Conservation (phyloP, 2,113 vertebrate species). For the Rhineura floridana region DNA sequence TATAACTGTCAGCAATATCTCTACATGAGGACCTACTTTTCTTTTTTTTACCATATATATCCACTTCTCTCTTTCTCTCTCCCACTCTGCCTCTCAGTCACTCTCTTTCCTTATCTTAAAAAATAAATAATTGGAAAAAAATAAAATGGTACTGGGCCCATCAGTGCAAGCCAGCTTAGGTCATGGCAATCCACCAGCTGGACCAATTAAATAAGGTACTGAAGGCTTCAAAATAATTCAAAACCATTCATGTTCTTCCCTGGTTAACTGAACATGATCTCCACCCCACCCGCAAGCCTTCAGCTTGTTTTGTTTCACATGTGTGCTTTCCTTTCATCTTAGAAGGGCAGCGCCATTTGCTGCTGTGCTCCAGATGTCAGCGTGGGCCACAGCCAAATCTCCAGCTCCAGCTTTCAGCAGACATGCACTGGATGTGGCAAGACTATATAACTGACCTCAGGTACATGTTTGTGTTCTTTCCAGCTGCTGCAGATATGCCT, state of each 20-base stretch:
- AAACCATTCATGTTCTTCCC: neutral
- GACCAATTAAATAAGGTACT: neutral
- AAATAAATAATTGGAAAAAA: neutral
- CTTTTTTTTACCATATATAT: neutral
- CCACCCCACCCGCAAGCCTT: neutral
- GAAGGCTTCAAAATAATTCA: neutral
- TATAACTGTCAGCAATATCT: neutral
- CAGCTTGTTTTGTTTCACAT: neutral
- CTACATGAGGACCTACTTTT: neutral
- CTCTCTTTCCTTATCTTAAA: neutral
- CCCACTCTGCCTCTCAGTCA: neutral
- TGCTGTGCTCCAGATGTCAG: conserved; percentile 51
- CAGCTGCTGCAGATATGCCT: conserved; percentile 17
- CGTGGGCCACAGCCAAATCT: conserved; percentile 55
- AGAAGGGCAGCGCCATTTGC: neutral
- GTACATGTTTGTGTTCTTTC: conserved; percentile 44
- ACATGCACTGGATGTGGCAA: conserved; percentile 48
- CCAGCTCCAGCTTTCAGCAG: conserved; percentile 46
- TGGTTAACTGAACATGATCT: neutral
- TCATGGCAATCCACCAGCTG: neutral
- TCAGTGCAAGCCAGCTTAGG: neutral
- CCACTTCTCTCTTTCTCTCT: neutral
- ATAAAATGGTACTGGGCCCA: neutral
- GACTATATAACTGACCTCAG: conserved; percentile 34
- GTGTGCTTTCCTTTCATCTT: neutral